A percentile compares a stretch with the other conserved stretches of the same genome.
Evolutionary conservation across 2,888 invertebrate species (phyloP).

Genomic region (Parnassius smintheus): DNA sequence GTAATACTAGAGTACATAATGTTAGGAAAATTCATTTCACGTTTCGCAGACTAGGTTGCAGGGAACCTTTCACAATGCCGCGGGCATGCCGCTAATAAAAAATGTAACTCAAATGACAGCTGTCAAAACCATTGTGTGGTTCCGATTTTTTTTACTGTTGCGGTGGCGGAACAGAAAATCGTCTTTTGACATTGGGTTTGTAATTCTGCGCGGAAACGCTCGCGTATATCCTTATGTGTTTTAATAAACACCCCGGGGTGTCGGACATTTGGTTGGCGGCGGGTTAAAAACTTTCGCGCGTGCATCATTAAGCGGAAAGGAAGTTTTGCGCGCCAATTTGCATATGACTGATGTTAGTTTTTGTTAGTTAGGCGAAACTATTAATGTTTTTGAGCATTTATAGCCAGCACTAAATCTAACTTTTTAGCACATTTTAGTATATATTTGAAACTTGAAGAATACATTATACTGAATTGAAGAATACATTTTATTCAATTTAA

Average conservation of each 20-base stretch:
- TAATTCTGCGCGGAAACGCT: slow-evolving; percentile 38
- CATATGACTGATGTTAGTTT: slow-evolving; percentile 1
- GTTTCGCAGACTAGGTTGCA: slow-evolving; percentile 7
- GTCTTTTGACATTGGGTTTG: slow-evolving; percentile 26
- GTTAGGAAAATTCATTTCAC: slow-evolving; percentile 20
- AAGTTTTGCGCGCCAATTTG: slow-evolving; percentile 26
- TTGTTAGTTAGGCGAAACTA: slow-evolving; percentile 7
- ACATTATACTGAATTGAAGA: too few species aligned
- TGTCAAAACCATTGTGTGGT: slow-evolving; percentile 54
- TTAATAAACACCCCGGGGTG: slow-evolving; percentile 55
- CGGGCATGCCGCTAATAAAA: slow-evolving; percentile 18
- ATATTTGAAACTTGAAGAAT: too few species aligned
- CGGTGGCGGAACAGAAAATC: slow-evolving; percentile 40
- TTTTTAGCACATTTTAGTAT: too few species aligned
- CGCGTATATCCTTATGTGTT: slow-evolving; percentile 28
- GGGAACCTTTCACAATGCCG: slow-evolving; percentile 16
- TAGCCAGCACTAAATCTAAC: too few species aligned
- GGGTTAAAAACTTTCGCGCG: slow-evolving; percentile 9
- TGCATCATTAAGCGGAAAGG: slow-evolving; percentile 37
- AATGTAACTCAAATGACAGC: slow-evolving; percentile 40
- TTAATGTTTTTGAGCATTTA: too few species aligned
- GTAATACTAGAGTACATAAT: slow-evolving; percentile 19
- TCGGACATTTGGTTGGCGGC: slow-evolving; percentile 57
- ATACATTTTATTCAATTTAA: too few species aligned
- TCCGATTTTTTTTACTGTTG: slow-evolving; percentile 36